Conservation (phyloP, 53 echinoderm and acorn worm species). For the Arbacia lixula region DNA sequence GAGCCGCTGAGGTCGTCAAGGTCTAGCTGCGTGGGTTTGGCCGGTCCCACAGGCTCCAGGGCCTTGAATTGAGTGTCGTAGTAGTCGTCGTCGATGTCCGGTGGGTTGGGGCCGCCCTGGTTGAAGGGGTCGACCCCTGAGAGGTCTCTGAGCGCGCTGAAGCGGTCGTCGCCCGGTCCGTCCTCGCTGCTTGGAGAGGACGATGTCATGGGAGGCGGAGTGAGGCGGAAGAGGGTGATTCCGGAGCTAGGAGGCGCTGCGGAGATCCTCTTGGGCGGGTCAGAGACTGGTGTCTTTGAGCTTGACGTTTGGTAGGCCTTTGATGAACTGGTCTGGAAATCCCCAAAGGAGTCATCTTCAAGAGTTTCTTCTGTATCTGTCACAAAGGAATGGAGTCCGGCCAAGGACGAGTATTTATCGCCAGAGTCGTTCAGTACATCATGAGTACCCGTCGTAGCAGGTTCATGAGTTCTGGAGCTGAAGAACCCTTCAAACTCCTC, state of each 20-base stretch:
- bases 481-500: conserved; percentile 68
- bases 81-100: conserved; percentile 51
- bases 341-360: conserved; percentile 19
- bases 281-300: not conserved
- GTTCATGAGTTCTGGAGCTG: conserved; percentile 37
- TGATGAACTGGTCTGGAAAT: conserved; percentile 9
- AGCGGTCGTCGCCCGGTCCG: conserved; percentile 27
- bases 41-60: conserved; percentile 20
- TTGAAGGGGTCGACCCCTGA: conserved; percentile 51
- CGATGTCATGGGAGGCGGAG: conserved; percentile 51
- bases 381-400: conserved; percentile 26
- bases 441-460: not conserved
- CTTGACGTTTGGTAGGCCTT: not conserved
- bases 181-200: conserved; percentile 39
- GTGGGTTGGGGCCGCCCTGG: conserved; percentile 2
- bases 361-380: not conserved
- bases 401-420: conserved; percentile 28
- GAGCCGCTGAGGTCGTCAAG: conserved; percentile 38
- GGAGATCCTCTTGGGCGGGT: not conserved
- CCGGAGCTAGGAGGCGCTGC: not conserved
- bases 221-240: conserved; percentile 18
- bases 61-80: conserved; percentile 78
- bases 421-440: not conserved
- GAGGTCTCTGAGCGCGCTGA: conserved; percentile 58
- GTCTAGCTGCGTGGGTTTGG: conserved; percentile 32